phyloP scores from a whole-genome alignment of 2,888 invertebrate species.

The Hetaerina titia region DNA sequence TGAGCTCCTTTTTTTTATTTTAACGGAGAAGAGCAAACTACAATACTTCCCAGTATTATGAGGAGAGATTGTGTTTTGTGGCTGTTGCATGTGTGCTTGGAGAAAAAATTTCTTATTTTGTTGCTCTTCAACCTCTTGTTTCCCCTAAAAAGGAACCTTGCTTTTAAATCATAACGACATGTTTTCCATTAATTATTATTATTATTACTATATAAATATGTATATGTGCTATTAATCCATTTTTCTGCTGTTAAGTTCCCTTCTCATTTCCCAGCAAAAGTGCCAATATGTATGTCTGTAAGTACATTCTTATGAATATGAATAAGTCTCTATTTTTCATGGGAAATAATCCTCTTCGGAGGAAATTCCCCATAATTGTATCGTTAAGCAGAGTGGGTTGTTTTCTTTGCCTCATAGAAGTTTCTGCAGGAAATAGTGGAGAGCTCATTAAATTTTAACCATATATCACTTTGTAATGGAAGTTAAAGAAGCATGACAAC shows the following conservation, averaged over 20 bases:
- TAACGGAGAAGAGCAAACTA: slow-evolving; percentile 54
- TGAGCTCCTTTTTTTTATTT: slow-evolving; percentile 6
- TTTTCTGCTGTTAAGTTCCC: slow-evolving; percentile 51
- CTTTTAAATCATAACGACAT: slow-evolving; percentile 50
- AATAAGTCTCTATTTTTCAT: slow-evolving; percentile 60
- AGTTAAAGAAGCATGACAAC: slow-evolving; percentile 37
- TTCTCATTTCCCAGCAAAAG: slow-evolving; percentile 59
- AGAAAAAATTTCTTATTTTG: background rate
- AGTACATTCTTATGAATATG: slow-evolving; percentile 60
- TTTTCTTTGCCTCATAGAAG: slow-evolving; percentile 59
- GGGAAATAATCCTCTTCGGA: background rate
- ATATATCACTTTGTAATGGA: slow-evolving; percentile 54
- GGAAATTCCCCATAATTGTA: slow-evolving; percentile 38
- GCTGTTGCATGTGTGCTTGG: slow-evolving; percentile 27
- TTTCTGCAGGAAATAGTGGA: slow-evolving; percentile 57
- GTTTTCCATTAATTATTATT: slow-evolving; percentile 41
- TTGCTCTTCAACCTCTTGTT: slow-evolving; percentile 50
- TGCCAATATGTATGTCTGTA: slow-evolving; percentile 66
- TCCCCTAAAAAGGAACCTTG: slow-evolving; percentile 8
- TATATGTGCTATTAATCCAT: slow-evolving; percentile 37
- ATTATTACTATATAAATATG: background rate
- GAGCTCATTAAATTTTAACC: slow-evolving; percentile 25
- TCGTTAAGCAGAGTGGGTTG: slow-evolving; percentile 51
- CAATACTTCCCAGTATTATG: slow-evolving; percentile 60
- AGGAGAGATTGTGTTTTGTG: slow-evolving; percentile 52